Percentiles rank a stretch among this genome's conserved stretches.
phyloP scores from a whole-genome alignment of 2,113 vertebrate species.

The Enhydra lutris region DNA sequence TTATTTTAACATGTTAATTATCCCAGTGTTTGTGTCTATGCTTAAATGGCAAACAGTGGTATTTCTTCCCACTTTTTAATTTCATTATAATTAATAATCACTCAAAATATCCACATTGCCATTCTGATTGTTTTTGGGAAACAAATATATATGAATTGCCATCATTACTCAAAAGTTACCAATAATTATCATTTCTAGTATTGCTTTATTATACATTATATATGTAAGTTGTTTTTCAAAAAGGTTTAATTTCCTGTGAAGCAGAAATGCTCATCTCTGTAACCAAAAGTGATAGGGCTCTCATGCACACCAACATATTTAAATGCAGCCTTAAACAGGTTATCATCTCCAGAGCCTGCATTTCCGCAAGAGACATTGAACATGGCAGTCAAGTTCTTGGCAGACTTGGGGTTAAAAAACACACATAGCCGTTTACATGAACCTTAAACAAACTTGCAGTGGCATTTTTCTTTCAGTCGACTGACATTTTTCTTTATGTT shows the following conservation, averaged over 20 bases:
- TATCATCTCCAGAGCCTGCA: background rate
- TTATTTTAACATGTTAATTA: background rate
- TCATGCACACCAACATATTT: slow-evolving; percentile 36
- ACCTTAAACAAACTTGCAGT: slow-evolving; percentile 93
- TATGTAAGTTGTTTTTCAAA: slow-evolving; percentile 54
- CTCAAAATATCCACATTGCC: background rate
- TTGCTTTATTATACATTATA: background rate
- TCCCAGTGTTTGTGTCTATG: background rate
- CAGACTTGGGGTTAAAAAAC: slow-evolving; percentile 80
- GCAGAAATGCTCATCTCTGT: slow-evolving; percentile 20
- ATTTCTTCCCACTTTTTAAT: background rate
- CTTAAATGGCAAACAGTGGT: background rate
- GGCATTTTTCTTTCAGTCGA: slow-evolving; percentile 86
- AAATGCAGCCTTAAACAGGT: slow-evolving; percentile 15
- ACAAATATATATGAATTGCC: slow-evolving; percentile 28
- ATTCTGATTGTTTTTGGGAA: slow-evolving; percentile 39
- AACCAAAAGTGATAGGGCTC: background rate
- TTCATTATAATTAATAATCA: slow-evolving; percentile 63
- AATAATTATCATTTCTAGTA: slow-evolving; percentile 51
- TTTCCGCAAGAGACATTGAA: background rate
- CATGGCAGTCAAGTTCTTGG: slow-evolving; percentile 61
- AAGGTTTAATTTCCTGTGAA: background rate
- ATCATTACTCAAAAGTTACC: background rate
- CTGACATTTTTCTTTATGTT: slow-evolving; percentile 94
- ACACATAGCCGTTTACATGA: slow-evolving; percentile 80